A percentile compares a stretch with the other conserved stretches of the same genome.
phyloP scores from a whole-genome alignment of 2,888 invertebrate genomes.

The Keiferia lycopersicella region DNA sequence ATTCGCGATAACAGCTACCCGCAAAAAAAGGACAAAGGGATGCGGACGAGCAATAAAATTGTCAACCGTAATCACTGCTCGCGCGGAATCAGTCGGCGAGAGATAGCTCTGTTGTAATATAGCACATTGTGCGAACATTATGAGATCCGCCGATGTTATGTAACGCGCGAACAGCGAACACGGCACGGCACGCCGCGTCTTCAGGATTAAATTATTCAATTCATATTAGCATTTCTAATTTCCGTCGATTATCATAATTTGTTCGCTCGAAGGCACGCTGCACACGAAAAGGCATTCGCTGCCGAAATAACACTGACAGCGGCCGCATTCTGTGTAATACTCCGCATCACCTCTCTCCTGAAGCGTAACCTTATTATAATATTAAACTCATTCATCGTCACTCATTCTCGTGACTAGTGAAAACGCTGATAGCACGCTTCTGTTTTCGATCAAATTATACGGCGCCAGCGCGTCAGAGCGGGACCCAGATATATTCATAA shows the following conservation, averaged over 20 bases:
- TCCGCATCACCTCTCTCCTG: background rate
- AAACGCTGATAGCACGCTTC: conserved; percentile 61
- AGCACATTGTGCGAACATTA: background rate
- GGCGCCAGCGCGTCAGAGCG: conserved; percentile 49
- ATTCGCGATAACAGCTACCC: conserved; percentile 1
- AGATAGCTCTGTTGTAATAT: background rate
- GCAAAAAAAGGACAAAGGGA: conserved; percentile 14
- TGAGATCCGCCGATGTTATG: background rate
- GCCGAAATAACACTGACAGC: conserved; percentile 14
- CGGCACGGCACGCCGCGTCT: conserved; percentile 2
- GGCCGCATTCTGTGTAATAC: conserved; percentile 8
- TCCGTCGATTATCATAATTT: conserved; percentile 25
- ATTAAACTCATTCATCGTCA: conserved; percentile 48
- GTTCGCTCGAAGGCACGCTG: conserved; percentile 12
- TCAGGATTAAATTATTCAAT: conserved; percentile 23
- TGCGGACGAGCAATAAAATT: conserved; percentile 10
- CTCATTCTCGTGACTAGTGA: conserved; percentile 46
- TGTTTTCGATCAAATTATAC: conserved; percentile 76
- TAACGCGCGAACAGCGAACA: conserved; percentile 4
- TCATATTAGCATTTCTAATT: conserved; percentile 24
- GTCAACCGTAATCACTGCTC: conserved; percentile 1
- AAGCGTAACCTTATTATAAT: conserved; percentile 35
- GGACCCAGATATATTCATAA: conserved; percentile 46
- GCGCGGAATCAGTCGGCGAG: background rate
- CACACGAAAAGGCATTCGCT: conserved; percentile 12